phyloP scores from a whole-genome alignment of 2,888 invertebrate genomes.

The Phasia obesa region DNA sequence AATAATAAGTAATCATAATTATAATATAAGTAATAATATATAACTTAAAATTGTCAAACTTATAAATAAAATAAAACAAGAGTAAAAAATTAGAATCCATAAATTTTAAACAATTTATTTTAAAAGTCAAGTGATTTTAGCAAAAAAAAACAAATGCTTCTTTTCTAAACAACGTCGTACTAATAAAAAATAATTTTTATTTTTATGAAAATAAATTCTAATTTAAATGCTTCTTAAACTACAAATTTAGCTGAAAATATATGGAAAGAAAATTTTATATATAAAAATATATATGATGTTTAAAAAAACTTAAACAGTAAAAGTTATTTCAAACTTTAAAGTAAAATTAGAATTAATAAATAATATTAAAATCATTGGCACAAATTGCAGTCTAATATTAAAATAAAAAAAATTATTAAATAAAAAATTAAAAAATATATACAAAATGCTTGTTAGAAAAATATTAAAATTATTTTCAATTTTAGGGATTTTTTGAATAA shows the following conservation, averaged over 20 bases:
- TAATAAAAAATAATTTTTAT: slow-evolving; percentile 18
- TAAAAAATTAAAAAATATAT: slow-evolving; percentile 52
- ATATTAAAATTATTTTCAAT: slow-evolving; percentile 21
- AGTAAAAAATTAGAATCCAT: slow-evolving; percentile 32
- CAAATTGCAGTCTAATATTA: slow-evolving; percentile 80
- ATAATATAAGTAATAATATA: slow-evolving; percentile 30
- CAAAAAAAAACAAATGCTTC: slow-evolving; percentile 52
- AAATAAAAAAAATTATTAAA: slow-evolving; percentile 1
- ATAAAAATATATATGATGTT: slow-evolving; percentile 49
- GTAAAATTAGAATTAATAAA: slow-evolving; percentile 35
- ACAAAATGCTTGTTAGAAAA: slow-evolving; percentile 43
- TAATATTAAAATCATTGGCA: slow-evolving; percentile 80
- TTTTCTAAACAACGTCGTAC: not conserved
- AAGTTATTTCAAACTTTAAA: slow-evolving; percentile 29
- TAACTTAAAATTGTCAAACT: slow-evolving; percentile 45
- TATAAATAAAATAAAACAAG: slow-evolving; percentile 49
- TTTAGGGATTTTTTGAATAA: not conserved
- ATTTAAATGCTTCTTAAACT: slow-evolving; percentile 73
- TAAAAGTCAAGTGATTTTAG: slow-evolving; percentile 2
- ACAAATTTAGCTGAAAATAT: slow-evolving; percentile 80
- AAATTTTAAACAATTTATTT: slow-evolving; percentile 22
- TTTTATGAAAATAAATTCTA: slow-evolving; percentile 23
- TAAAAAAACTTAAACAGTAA: slow-evolving; percentile 24
- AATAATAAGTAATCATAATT: slow-evolving; percentile 44
- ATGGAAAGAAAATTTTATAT: slow-evolving; percentile 73